Percentiles rank a stretch among this genome's conserved stretches.
These are phyloP conservation scores for Agriopis aurantiaria DNA, from an alignment of 2,888 invertebrate species.

Conservation along the genomic window DNA sequence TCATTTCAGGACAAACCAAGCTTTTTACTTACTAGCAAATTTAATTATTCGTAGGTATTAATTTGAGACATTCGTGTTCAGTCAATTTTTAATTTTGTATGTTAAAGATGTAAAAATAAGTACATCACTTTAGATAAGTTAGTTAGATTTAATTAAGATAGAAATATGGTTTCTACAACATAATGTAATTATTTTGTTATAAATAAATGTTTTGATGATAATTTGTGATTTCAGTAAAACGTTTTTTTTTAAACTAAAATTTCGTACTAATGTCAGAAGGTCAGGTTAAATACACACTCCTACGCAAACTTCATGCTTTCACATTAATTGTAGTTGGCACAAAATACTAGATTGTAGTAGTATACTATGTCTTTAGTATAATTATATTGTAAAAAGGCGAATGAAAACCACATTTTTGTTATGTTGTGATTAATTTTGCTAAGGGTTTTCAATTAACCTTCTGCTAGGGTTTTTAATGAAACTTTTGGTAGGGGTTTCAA, in stretches of 20 bases:
- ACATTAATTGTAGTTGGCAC: too few relatives aligned
- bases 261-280: background rate
- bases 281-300: too few relatives aligned
- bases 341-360: too few relatives aligned
- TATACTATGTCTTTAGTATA: too few relatives aligned
- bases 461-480: too few relatives aligned
- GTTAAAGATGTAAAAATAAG: background rate
- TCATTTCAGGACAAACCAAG: background rate
- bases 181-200: slow-evolving; percentile 31
- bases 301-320: too few relatives aligned
- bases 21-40: background rate
- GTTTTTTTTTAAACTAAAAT: background rate
- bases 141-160: background rate
- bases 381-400: too few relatives aligned
- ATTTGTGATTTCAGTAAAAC: slow-evolving; percentile 1
- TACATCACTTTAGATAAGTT: background rate
- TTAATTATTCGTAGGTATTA: background rate
- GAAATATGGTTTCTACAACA: slow-evolving; percentile 12
- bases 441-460: too few relatives aligned
- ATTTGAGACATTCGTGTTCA: background rate
- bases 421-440: too few relatives aligned
- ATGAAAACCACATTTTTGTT: too few relatives aligned
- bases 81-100: background rate
- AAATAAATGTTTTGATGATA: slow-evolving; percentile 16
- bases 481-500: too few relatives aligned